phyloP scores from a whole-genome alignment of 2,113 vertebrate species.

The Austrofundulus limnaeus region DNA sequence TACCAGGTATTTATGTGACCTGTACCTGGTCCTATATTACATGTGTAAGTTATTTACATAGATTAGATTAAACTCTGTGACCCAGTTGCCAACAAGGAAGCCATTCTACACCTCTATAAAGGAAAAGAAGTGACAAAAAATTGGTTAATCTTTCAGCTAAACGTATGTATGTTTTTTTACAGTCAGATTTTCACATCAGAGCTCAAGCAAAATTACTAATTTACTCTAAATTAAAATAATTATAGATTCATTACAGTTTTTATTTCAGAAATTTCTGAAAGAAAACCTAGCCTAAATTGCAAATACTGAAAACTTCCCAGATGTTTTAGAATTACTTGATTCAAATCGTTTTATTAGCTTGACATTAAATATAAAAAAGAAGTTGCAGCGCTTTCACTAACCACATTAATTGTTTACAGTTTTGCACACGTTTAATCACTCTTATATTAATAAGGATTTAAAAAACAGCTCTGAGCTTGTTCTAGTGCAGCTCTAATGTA shows the following conservation, averaged over 20 bases:
- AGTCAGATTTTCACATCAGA: slow-evolving; percentile 1
- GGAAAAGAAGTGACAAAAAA: too few species aligned
- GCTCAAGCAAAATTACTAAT: slow-evolving; percentile 5
- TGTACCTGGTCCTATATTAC: too few species aligned
- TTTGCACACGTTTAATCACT: slow-evolving; percentile 4
- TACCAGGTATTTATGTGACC: too few species aligned
- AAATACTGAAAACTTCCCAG: too few species aligned
- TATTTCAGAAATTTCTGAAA: slow-evolving; percentile 5
- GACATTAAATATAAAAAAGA: not conserved
- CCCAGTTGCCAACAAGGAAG: not conserved
- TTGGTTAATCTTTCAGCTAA: too few species aligned
- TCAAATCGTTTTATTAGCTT: not conserved
- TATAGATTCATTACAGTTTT: slow-evolving; percentile 19
- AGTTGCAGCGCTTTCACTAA: not conserved
- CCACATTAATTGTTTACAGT: not conserved
- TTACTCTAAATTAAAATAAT: slow-evolving; percentile 26
- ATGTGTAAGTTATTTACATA: too few species aligned
- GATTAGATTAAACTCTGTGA: not conserved
- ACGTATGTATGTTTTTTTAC: not conserved
- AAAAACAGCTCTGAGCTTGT: not conserved
- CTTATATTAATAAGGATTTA: slow-evolving; percentile 31
- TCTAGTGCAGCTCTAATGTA: slow-evolving; percentile 10
- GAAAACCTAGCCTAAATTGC: not conserved
- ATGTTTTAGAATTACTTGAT: not conserved
- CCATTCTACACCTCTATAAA: too few species aligned